Percentiles rank a stretch among this genome's conserved stretches.
These are phyloP conservation scores for Acrocephalus arundinaceus DNA, from an alignment of 2,113 vertebrate species.

Conservation along the genomic window DNA sequence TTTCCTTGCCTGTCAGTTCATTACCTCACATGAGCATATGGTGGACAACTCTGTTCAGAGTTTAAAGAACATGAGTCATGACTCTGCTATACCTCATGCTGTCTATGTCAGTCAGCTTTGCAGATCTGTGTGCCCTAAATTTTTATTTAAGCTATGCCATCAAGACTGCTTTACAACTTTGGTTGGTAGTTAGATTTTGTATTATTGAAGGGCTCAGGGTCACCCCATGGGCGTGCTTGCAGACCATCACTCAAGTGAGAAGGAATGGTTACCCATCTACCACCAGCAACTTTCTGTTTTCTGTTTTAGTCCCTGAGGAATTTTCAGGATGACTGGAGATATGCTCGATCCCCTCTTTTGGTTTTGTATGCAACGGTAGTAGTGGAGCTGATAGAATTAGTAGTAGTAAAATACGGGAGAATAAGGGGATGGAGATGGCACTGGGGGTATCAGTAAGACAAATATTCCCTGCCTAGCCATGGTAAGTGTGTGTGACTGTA, in stretches of 20 bases:
- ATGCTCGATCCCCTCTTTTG: not conserved
- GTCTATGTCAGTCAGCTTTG: not conserved
- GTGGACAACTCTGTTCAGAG: not conserved
- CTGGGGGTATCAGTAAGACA: not conserved
- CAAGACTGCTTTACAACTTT: not conserved
- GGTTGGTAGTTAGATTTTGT: not conserved
- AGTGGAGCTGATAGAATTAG: not conserved
- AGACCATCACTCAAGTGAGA: not conserved
- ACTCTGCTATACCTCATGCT: not conserved
- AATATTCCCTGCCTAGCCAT: not conserved
- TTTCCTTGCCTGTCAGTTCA: not conserved
- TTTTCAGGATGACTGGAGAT: not conserved
- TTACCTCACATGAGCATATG: not conserved
- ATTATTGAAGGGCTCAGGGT: not conserved
- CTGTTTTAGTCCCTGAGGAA: not conserved
- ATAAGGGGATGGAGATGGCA: not conserved
- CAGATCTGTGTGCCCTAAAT: not conserved
- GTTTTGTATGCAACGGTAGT: not conserved
- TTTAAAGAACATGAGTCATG: not conserved
- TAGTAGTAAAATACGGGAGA: not conserved
- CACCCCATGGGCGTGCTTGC: fast-evolving
- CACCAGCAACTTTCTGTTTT: not conserved
- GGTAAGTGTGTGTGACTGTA: not conserved
- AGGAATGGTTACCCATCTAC: not conserved
- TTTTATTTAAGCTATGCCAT: not conserved